phyloP scores from a whole-genome alignment of 2,888 invertebrate genomes.

The Uropetala carovei region DNA sequence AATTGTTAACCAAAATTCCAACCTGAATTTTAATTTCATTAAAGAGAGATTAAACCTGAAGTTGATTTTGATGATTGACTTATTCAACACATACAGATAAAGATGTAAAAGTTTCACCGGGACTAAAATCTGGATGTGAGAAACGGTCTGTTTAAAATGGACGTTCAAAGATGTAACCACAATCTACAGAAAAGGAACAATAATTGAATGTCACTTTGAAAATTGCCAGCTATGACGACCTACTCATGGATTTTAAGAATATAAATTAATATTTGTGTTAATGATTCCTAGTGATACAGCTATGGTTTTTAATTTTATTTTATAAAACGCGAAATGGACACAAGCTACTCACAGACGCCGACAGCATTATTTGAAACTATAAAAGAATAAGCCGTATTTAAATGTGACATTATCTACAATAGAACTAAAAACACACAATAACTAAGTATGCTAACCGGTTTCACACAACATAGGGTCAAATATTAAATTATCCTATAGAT shows the following conservation, averaged over 20 bases:
- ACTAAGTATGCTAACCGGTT: slow-evolving; percentile 51
- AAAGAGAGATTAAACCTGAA: not conserved
- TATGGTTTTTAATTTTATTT: slow-evolving; percentile 36
- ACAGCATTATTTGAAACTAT: slow-evolving; percentile 49
- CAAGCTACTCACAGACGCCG: slow-evolving; percentile 57
- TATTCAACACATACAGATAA: not conserved
- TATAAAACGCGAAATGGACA: slow-evolving; percentile 57
- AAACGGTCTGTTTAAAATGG: slow-evolving; percentile 63
- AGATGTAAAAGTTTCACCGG: slow-evolving; percentile 26
- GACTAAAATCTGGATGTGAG: slow-evolving; percentile 54
- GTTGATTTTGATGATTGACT: slow-evolving; percentile 21
- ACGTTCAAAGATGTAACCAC: slow-evolving; percentile 52
- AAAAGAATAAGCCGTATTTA: slow-evolving; percentile 46
- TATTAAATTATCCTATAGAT: slow-evolving; percentile 66
- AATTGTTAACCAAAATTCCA: slow-evolving; percentile 18
- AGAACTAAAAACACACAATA: slow-evolving; percentile 20
- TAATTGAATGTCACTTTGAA: slow-evolving; percentile 23
- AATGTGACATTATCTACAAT: slow-evolving; percentile 45
- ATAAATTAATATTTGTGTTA: not conserved
- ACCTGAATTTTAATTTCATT: not conserved
- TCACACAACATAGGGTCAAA: slow-evolving; percentile 56
- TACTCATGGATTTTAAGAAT: not conserved
- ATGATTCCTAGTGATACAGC: not conserved
- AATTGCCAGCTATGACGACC: not conserved
- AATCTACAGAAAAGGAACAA: slow-evolving; percentile 25